A percentile compares a stretch with the other conserved stretches of the same genome.
Conservation (phyloP, 2,797 vertebrate genomes). For the Anas georgica region DNA sequence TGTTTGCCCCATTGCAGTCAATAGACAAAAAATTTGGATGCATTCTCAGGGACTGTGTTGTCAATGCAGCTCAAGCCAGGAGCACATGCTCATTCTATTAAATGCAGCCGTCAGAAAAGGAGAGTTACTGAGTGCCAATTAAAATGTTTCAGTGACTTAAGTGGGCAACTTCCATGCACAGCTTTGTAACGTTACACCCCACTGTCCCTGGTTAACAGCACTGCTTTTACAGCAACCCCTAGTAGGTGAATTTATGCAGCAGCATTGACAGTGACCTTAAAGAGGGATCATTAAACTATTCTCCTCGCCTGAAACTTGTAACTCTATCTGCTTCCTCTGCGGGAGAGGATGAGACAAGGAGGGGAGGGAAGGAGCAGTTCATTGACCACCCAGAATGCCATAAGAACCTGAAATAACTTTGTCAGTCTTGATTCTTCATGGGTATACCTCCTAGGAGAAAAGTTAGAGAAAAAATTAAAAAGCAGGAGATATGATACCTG, state of each 20-base stretch:
- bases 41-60: not conserved
- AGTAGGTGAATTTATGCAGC: conserved; percentile 37
- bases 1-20: rapidly evolving
- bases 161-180: not conserved
- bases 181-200: conserved; percentile 36
- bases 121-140: conserved; percentile 36
- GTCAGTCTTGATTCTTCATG: not conserved
- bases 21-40: rapidly evolving
- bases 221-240: conserved; percentile 29
- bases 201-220: not conserved
- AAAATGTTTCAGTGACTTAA: conserved; percentile 57
- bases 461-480: not conserved
- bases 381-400: conserved; percentile 9
- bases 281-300: conserved; percentile 9
- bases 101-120: not conserved
- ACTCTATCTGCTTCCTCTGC: conserved; percentile 17
- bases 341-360: not conserved
- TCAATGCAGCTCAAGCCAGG: not conserved
- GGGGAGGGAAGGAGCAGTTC: not conserved
- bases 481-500: not conserved
- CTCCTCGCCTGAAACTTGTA: not conserved
- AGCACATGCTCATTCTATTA: not conserved
- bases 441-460: not conserved
- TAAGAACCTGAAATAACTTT: not conserved
- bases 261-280: conserved; percentile 61